Base-by-base conservation (phyloP, 2,797 vertebrate species). In the Chiloscyllium punctatum region DNA sequence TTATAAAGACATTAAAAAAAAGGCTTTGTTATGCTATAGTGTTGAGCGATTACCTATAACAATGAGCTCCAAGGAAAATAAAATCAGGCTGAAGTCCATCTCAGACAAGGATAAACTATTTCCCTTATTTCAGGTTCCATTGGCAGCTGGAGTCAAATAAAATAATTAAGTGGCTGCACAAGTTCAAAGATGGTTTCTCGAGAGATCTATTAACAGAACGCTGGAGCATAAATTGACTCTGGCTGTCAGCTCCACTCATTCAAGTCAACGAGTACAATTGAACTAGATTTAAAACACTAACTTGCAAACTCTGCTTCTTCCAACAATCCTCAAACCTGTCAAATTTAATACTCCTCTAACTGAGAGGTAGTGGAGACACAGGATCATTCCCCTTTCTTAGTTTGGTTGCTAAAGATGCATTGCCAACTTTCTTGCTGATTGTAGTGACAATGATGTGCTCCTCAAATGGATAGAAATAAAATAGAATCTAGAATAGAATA, bases 161-260 rank as follows among this genome's bases (percentile, higher is more conserved):
- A 37, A 66, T 91, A 57, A 91, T 91, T 91, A 66, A 91, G 66
- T 62, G 57, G 53, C 88, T 66, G 5, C 87, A 37, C 13, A 37
- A 18, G 88, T 91, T 62, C 53, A 91, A 66, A 91, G 33, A 91
- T 91, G 57, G 88, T 66, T 91, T 91, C 88, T 91, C 88, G 18
- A n/a, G 88, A 91, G 88, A 91, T 16, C 66, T 91, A 91, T 91
- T 37, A 66, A 53, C 53, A 18, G 62, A 90, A 30, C n/a, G 30
- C 53, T 90, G 57, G 57, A 30, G 37, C 33, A n/a, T 84, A n/a
- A 91, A 91, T 91, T 18, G 57, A 30, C 15, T 33, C 57, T 62
- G 53, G 53, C 33, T 91, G 88, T 91, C 88, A 91, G 33, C 33
- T 66, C 33, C 30, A 91, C 30, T 66, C 53, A 66, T 66, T 91